A percentile compares a stretch with the other conserved stretches of the same genome.
phyloP scores from a whole-genome alignment of 2,888 invertebrate genomes.

The Lithophane socia region DNA sequence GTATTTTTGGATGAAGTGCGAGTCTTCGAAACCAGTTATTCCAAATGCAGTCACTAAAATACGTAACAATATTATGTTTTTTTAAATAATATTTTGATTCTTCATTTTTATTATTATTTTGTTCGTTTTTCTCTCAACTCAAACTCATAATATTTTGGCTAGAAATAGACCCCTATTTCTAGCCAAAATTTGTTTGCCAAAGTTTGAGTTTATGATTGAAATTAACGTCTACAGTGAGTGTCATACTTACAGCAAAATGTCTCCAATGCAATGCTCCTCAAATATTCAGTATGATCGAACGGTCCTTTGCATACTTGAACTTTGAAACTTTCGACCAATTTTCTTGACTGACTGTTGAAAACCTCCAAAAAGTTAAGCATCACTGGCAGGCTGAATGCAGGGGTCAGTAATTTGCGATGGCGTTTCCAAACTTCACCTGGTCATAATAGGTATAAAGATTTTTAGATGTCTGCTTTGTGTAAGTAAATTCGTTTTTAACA shows the following conservation, averaged over 20 bases:
- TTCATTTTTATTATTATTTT: background rate
- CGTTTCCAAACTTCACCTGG: constrained; percentile 72
- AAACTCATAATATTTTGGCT: no score
- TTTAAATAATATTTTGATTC: background rate
- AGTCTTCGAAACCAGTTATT: constrained; percentile 58
- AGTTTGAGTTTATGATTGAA: background rate
- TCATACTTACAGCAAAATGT: constrained; percentile 72
- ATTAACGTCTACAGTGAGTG: background rate
- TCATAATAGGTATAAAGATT: constrained; percentile 1
- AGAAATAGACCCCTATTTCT: no score
- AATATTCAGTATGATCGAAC: constrained; percentile 67
- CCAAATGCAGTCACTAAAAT: constrained; percentile 65
- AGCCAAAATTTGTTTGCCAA: no score
- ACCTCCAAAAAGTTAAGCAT: constrained; percentile 69
- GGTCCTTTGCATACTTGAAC: constrained; percentile 58
- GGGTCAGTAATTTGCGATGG: constrained; percentile 71
- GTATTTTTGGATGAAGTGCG: constrained; percentile 55
- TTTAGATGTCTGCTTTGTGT: background rate
- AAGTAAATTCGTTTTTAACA: background rate
- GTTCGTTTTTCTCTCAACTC: no score
- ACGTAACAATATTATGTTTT: background rate
- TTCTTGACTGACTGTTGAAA: constrained; percentile 70
- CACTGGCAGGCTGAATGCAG: constrained; percentile 73
- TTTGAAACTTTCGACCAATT: constrained; percentile 61
- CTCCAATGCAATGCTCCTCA: constrained; percentile 68